These are phyloP conservation scores for Cheilosia grossa DNA, from an alignment of 2,888 invertebrate genomes.

Conservation along the genomic window DNA sequence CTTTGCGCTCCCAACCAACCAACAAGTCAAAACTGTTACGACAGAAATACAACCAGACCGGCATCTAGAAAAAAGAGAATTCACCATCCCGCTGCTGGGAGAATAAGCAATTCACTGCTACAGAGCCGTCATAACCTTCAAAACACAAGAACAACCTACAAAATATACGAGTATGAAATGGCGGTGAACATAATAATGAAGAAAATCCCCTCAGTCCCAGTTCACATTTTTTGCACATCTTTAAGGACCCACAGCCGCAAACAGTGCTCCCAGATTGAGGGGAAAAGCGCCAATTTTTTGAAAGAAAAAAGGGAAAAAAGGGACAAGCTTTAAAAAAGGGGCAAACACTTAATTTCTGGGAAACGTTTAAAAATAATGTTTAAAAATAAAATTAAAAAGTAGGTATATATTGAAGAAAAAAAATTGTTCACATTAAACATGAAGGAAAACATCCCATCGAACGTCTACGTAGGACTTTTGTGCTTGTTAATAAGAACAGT, in stretches of 20 bases:
- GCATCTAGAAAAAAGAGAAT: slow-evolving; percentile 1
- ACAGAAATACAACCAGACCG: background rate
- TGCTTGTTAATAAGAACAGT: too few species aligned
- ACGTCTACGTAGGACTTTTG: too few species aligned
- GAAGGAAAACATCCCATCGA: too few species aligned
- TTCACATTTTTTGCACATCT: slow-evolving; percentile 15
- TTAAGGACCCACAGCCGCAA: slow-evolving; percentile 21
- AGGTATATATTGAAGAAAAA: too few species aligned
- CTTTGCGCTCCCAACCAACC: background rate
- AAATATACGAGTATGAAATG: background rate
- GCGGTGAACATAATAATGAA: slow-evolving; percentile 19
- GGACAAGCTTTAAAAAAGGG: too few species aligned
- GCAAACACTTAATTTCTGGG: too few species aligned
- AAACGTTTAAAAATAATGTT: too few species aligned
- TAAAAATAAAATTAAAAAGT: too few species aligned
- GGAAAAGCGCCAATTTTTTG: too few species aligned
- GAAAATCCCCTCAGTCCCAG: background rate
- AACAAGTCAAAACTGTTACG: slow-evolving; percentile 34
- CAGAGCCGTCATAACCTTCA: slow-evolving; percentile 10
- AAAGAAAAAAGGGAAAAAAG: too few species aligned
- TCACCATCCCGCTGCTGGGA: slow-evolving; percentile 12
- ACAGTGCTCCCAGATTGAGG: too few species aligned
- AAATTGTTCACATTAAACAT: too few species aligned
- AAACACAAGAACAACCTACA: background rate
- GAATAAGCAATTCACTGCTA: slow-evolving; percentile 28